A percentile compares a stretch with the other conserved stretches of the same genome.
Conservation (phyloP, 2,113 vertebrate genomes). For the Grus americana region DNA sequence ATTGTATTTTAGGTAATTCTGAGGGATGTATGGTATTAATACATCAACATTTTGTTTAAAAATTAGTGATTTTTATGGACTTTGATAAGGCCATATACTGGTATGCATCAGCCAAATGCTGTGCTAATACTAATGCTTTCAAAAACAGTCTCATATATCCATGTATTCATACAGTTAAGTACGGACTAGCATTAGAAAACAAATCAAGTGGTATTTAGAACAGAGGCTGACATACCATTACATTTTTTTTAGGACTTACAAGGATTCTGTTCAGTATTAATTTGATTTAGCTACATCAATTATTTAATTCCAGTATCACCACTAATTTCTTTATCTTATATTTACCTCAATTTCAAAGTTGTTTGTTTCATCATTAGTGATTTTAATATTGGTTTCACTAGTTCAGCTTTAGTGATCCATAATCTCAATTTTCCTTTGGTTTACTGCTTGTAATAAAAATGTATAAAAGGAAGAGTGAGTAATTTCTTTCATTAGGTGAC, state of each 20-base stretch:
- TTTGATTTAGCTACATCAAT: not conserved
- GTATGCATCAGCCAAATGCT: not conserved
- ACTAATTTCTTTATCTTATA: not conserved
- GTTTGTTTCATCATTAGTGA: not conserved
- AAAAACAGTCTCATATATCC: not conserved
- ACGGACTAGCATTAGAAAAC: not conserved
- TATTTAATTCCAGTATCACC: not conserved
- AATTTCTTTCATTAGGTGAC: not conserved
- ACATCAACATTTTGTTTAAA: not conserved
- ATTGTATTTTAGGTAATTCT: not conserved
- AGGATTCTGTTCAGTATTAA: constrained; percentile 3
- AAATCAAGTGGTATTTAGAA: constrained; percentile 7
- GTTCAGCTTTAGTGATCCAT: not conserved
- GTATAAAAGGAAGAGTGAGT: not conserved
- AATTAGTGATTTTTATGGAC: not conserved
- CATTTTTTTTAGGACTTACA: not conserved
- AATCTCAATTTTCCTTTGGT: not conserved
- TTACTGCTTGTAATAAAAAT: not conserved
- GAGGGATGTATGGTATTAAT: not conserved
- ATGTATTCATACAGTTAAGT: not conserved
- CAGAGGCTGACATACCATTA: not conserved
- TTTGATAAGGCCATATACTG: not conserved
- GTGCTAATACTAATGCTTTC: not conserved
- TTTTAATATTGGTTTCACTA: not conserved
- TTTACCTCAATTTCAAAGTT: not conserved